Percentiles rank a stretch among this genome's conserved stretches.
These are phyloP conservation scores for Helobdella robusta DNA, from an alignment of 2,888 invertebrate species.

Conservation along the genomic window DNA sequence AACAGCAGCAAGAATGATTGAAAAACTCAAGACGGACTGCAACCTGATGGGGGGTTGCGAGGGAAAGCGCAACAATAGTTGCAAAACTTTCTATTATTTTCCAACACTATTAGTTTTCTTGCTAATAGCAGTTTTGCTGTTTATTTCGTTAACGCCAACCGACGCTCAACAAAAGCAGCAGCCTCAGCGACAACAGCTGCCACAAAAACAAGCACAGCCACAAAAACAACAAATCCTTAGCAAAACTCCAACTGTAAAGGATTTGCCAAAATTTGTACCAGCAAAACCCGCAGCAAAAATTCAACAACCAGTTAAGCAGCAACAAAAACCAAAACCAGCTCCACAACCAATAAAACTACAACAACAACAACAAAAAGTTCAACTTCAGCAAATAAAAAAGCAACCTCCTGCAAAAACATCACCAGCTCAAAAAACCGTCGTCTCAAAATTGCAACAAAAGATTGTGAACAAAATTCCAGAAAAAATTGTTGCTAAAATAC, in stretches of 20 bases:
- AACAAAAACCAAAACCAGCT: neutral
- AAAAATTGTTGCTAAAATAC: neutral
- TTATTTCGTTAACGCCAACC: too few species aligned
- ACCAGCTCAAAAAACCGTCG: neutral
- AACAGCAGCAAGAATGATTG: too few species aligned
- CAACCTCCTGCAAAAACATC: neutral
- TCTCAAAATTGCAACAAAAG: conserved; percentile 10
- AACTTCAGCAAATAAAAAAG: neutral
- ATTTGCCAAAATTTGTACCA: neutral
- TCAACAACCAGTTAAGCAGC: neutral
- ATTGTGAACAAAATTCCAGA: neutral
- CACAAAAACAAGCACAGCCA: neutral
- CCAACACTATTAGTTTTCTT: too few species aligned
- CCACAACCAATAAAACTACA: neutral
- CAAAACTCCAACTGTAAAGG: neutral
- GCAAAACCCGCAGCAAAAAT: neutral
- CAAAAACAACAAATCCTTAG: neutral
- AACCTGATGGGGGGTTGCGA: too few species aligned
- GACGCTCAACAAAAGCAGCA: too few species aligned
- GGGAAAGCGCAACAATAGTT: too few species aligned
- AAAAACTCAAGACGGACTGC: too few species aligned
- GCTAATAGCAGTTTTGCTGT: too few species aligned
- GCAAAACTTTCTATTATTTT: too few species aligned
- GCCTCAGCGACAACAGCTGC: neutral
- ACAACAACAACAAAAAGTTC: neutral